Evolutionary conservation across 2,113 vertebrate genomes (phyloP).

Genomic region (Erythrocercus mccallii): DNA sequence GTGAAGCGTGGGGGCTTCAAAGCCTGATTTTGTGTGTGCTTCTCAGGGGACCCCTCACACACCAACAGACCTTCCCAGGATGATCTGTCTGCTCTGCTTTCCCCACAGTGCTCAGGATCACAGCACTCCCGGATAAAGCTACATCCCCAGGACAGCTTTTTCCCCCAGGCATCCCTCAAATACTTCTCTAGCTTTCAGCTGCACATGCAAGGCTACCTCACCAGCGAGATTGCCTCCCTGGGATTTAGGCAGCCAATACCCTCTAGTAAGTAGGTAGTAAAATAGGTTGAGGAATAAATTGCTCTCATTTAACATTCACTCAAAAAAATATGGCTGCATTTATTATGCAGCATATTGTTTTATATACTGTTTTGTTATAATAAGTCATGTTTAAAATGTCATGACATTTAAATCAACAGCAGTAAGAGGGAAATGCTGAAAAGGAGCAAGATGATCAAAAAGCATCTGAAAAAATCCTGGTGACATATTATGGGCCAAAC

Average conservation of each 20-base stretch:
- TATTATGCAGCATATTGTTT: constrained; percentile 58
- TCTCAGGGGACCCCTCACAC: not conserved
- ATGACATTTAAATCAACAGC: constrained; percentile 70
- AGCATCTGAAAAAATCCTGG: constrained; percentile 19
- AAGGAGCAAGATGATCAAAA: constrained; percentile 50
- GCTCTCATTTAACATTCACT: constrained; percentile 55
- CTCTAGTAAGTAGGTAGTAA: constrained; percentile 33
- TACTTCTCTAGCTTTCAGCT: not conserved
- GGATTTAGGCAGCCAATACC: constrained; percentile 31
- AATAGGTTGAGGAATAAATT: constrained; percentile 52
- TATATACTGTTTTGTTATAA: constrained; percentile 65
- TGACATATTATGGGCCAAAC: not conserved
- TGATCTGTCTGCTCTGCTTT: not conserved
- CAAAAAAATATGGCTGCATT: constrained; percentile 49
- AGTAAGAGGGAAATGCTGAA: constrained; percentile 49
- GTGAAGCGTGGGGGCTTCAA: not conserved
- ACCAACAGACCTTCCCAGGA: not conserved
- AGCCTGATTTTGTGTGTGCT: not conserved
- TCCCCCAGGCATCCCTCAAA: not conserved
- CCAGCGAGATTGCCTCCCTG: not conserved
- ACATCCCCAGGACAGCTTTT: not conserved
- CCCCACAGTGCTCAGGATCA: not conserved
- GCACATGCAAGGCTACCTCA: not conserved
- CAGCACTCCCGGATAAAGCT: not conserved
- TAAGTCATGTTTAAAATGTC: constrained; percentile 71